These are phyloP conservation scores for Suillia variegata DNA, from an alignment of 2,888 invertebrate species.

Conservation along the genomic window DNA sequence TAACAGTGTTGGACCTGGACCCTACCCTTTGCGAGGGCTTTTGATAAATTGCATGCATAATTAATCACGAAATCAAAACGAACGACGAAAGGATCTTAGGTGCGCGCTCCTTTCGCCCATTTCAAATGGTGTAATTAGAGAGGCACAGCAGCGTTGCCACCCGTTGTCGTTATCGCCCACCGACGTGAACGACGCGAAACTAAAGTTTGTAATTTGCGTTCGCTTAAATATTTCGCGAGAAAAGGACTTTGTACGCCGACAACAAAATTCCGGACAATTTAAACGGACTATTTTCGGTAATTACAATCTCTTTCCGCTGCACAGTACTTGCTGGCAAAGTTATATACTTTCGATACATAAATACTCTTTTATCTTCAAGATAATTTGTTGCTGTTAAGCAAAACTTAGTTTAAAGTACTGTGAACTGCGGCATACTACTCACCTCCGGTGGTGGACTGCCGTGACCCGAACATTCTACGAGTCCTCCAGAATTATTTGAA, in stretches of 20 bases:
- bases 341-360: no score
- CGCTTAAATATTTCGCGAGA: background rate
- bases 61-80: conserved; percentile 39
- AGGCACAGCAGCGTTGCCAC: conserved; percentile 5
- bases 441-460: conserved; percentile 74
- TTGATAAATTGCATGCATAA: conserved; percentile 42
- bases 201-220: background rate
- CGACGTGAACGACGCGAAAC: no score
- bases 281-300: no score
- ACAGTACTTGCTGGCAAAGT: background rate
- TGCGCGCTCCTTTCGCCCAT: no score
- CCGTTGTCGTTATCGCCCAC: background rate
- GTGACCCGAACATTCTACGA: conserved; percentile 72
- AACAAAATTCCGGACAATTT: background rate
- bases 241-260: background rate
- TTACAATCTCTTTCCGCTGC: background rate
- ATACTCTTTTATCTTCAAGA: no score
- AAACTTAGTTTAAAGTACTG: background rate
- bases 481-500: conserved; percentile 75
- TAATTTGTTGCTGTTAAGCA: no score
- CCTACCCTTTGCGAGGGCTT: background rate
- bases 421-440: no score
- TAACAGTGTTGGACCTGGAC: background rate
- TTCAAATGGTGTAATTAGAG: conserved; percentile 11
- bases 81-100: background rate